Base-by-base conservation (phyloP, 2,797 vertebrate genomes). In the Sebastes minor region DNA sequence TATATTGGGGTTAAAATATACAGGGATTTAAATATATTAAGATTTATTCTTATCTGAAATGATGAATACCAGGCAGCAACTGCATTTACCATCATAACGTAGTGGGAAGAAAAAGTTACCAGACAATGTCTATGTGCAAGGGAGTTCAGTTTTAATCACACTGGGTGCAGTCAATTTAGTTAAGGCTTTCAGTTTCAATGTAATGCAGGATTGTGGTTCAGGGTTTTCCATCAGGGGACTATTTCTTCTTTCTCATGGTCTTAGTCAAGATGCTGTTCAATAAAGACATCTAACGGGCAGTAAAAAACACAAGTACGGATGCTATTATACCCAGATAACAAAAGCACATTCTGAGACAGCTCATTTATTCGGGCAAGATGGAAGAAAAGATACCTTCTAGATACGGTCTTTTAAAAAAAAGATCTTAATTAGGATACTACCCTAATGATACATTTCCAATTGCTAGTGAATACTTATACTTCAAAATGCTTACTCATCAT, bases 21-120 rank as follows among this genome's bases (percentile, higher is more conserved):
- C 33, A 66, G 35, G 53, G 68, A 77, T 91, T 89, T 78, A 78
- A 90, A 89, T 87, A 89, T 53, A 80, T 88, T 74, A 80, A 77
- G 62, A 76, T 80, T 59, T 71, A 52, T 81, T 52, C 71, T 72
- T 71, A 84, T 86, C 81, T 61, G 11, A 72, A 70, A n/a, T 60
- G 70, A 5, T 61, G 64, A 70, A 60, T 22, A 82, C 60, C 30
- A 73, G 64, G 13, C 69, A 71, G 71, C 20, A 65, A 64, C 33
- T 74, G 20, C 52, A 73, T 87, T 73, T 68, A 64, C 23, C 1
- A 3, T 52, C 56, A 80, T 22, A 49, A 63, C 52, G 7, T 30
- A 42, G 22, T 10, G 59, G 23, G 25, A 25, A 60, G 27, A 61
- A 77, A 69, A 78, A 64, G 53, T 52, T 55, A 49, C 5, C 2